phyloP scores from a whole-genome alignment of 2,888 invertebrate genomes.

The Andrena fulva region DNA sequence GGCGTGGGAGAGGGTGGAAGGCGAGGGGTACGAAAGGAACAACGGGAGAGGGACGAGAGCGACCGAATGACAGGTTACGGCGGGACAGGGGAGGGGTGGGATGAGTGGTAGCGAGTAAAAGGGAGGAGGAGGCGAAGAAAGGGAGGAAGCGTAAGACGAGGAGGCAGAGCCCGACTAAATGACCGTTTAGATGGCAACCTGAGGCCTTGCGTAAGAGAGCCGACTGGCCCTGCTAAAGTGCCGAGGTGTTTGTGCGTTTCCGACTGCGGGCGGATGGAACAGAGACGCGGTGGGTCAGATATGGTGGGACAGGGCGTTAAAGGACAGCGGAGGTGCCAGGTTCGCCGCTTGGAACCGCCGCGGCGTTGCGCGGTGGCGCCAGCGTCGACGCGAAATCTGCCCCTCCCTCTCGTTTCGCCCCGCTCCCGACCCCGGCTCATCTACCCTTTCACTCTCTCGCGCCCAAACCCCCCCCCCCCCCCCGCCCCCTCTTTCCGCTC shows the following conservation, averaged over 20 bases:
- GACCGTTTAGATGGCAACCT: conserved; percentile 50
- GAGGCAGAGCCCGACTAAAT: not conserved
- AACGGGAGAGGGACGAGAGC: conserved; percentile 2
- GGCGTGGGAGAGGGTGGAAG: conserved; percentile 1
- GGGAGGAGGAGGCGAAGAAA: not conserved
- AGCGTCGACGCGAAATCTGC: conserved; percentile 63
- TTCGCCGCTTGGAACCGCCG: conserved; percentile 62
- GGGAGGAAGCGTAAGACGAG: not conserved
- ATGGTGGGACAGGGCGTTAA: conserved; percentile 62
- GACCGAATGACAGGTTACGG: conserved; percentile 12
- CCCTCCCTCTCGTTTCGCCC: conserved; percentile 26
- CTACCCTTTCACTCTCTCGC: conserved; percentile 2
- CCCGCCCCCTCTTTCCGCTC: not conserved
- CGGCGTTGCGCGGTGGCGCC: conserved; percentile 71
- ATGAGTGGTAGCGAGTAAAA: not conserved
- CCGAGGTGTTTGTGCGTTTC: conserved; percentile 54
- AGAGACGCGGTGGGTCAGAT: conserved; percentile 42
- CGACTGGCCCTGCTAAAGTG: conserved; percentile 25
- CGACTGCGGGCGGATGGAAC: conserved; percentile 49
- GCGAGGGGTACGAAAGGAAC: conserved; percentile 39
- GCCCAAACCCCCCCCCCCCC: conserved; percentile 1
- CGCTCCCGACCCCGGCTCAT: conserved; percentile 22
- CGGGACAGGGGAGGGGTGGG: not conserved
- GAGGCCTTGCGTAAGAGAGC: conserved; percentile 31
- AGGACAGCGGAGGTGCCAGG: conserved; percentile 70